Percentiles rank a stretch among this genome's conserved stretches.
Evolutionary conservation across 2,113 vertebrate species (phyloP).

Genomic region (Hystrix brachyura): DNA sequence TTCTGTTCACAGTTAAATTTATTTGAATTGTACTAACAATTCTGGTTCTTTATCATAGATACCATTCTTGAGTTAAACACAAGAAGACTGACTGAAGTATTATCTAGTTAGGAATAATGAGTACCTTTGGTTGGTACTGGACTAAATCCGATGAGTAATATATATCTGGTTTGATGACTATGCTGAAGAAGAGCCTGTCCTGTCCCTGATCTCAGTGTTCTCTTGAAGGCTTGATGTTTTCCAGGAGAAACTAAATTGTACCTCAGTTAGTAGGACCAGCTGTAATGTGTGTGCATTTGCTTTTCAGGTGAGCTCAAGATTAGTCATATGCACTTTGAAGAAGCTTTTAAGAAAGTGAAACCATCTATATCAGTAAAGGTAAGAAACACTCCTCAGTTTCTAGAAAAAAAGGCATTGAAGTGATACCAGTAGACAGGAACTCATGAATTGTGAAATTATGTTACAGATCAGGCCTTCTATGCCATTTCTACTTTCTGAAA

Average conservation of each 20-base stretch:
- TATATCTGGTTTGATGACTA: not conserved
- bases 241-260: not conserved
- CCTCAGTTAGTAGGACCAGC: not conserved
- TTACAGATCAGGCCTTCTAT: not conserved
- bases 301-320: slow-evolving; percentile 89
- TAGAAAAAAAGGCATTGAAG: not conserved
- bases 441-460: not conserved
- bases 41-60: not conserved
- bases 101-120: not conserved
- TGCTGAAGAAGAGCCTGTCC: not conserved
- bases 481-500: not conserved
- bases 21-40: not conserved
- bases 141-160: not conserved
- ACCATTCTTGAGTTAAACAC: not conserved
- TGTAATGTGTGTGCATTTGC: slow-evolving; percentile 40
- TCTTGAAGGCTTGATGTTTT: not conserved
- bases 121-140: not conserved
- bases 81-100: not conserved
- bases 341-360: slow-evolving; percentile 94
- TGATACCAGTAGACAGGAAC: not conserved
- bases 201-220: not conserved
- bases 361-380: slow-evolving; percentile 96
- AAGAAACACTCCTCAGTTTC: slow-evolving; percentile 68
- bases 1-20: not conserved
- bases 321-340: slow-evolving; percentile 93